phyloP scores from a whole-genome alignment of 1,140 invertebrate species.

The Physella acuta region DNA sequence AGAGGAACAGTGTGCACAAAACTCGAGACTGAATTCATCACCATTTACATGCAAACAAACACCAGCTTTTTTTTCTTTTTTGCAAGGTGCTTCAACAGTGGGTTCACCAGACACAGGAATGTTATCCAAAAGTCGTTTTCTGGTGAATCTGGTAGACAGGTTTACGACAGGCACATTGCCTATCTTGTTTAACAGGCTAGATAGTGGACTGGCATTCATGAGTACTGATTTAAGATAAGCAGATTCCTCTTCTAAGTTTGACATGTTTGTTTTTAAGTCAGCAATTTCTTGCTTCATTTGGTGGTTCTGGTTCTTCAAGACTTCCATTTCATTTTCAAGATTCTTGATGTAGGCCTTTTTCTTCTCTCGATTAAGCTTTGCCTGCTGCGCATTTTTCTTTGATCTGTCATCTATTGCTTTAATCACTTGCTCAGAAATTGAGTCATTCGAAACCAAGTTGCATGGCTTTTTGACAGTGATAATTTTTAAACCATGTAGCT shows the following conservation, averaged over 20 bases:
- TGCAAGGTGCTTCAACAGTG: conserved; percentile 34
- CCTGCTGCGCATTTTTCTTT: conserved; percentile 52
- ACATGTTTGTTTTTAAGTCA: conserved; percentile 31
- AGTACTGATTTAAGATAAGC: conserved; percentile 51
- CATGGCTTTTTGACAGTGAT: conserved; percentile 1
- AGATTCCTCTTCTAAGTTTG: conserved; percentile 43
- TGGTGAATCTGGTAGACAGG: conserved; percentile 37
- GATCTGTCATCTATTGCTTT: conserved; percentile 47
- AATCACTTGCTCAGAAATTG: not conserved
- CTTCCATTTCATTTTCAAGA: conserved; percentile 44
- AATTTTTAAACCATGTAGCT: not conserved
- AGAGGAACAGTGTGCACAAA: conserved; percentile 43
- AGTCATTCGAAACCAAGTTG: not conserved
- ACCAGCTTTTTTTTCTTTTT: conserved; percentile 32
- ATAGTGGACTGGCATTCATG: conserved; percentile 51
- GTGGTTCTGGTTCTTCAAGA: conserved; percentile 39
- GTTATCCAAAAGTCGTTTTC: too few relatives aligned
- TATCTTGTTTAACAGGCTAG: conserved; percentile 51
- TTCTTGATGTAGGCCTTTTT: conserved; percentile 51
- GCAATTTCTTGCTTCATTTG: conserved; percentile 30
- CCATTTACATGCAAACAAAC: conserved; percentile 55
- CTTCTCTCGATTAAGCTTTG: conserved; percentile 52
- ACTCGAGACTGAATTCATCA: conserved; percentile 48
- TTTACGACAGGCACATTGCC: conserved; percentile 42
- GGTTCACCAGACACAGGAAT: too few relatives aligned